phyloP scores from a whole-genome alignment of 2,888 invertebrate species.

The Caradrina kadenii region DNA sequence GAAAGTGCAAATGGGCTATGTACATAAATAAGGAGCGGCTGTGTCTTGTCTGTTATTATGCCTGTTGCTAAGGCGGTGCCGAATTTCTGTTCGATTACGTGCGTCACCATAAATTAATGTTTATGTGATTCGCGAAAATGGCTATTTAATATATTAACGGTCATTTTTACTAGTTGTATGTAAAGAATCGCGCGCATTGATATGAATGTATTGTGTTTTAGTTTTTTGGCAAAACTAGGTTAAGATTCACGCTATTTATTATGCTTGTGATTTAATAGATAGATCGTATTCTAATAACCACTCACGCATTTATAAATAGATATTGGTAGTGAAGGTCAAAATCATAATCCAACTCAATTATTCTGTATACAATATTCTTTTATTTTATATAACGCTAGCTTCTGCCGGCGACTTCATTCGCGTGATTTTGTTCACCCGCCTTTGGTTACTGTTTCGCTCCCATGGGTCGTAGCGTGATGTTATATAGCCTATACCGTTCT shows the following conservation, averaged over 20 bases:
- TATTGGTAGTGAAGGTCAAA: conserved; percentile 33
- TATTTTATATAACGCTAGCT: neutral
- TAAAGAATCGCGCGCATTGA: conserved; percentile 4
- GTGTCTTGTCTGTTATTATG: conserved; percentile 57
- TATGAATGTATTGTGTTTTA: conserved; percentile 48
- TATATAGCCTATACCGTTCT: no score
- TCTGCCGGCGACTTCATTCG: no score
- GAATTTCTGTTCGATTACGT: conserved; percentile 58
- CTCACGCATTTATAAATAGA: conserved; percentile 23
- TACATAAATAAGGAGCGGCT: conserved; percentile 65
- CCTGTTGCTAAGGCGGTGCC: conserved; percentile 68
- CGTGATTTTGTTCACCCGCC: no score
- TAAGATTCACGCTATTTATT: conserved; percentile 76
- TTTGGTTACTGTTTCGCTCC: no score
- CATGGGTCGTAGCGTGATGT: no score
- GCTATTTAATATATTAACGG: conserved; percentile 23
- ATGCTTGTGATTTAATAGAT: conserved; percentile 40
- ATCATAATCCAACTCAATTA: conserved; percentile 15
- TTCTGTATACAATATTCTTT: neutral
- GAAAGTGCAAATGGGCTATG: conserved; percentile 69
- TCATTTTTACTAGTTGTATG: conserved; percentile 16
- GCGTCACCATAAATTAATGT: conserved; percentile 53
- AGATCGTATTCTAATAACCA: conserved; percentile 24
- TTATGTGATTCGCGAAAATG: conserved; percentile 37
- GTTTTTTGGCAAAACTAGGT: conserved; percentile 70